These are phyloP conservation scores for Catocala sponsa DNA, from an alignment of 2,888 invertebrate genomes.

Conservation along the genomic window DNA sequence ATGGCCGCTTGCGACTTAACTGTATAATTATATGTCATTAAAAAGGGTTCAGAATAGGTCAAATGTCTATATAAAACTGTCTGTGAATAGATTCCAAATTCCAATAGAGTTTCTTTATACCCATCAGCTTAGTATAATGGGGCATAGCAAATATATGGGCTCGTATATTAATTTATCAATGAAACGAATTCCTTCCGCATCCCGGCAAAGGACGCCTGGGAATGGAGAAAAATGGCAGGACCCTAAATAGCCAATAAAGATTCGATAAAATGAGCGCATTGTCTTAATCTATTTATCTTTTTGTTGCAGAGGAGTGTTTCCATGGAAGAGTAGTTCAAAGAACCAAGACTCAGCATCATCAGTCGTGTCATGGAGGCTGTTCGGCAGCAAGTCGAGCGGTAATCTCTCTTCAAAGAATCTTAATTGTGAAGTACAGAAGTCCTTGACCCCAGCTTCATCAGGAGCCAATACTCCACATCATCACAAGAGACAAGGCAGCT, in stretches of 20 bases:
- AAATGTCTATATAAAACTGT: too few species aligned
- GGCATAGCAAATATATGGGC: too few species aligned
- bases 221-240: too few species aligned
- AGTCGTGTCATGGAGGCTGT: conserved; percentile 73
- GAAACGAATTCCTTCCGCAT: too few species aligned
- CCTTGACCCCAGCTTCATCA: conserved; percentile 74
- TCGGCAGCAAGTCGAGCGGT: conserved; percentile 79
- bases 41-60: too few species aligned
- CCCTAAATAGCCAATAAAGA: too few species aligned
- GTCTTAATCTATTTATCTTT: conserved; percentile 17
- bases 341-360: conserved; percentile 64
- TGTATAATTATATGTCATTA: background rate
- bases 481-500: conserved; percentile 81
- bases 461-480: conserved; percentile 79
- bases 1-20: conserved; percentile 7
- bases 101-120: too few species aligned
- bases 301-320: conserved; percentile 87
- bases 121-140: too few species aligned
- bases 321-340: conserved; percentile 83
- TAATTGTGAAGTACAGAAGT: conserved; percentile 69
- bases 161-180: too few species aligned
- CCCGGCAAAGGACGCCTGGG: too few species aligned
- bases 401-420: conserved; percentile 70
- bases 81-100: too few species aligned
- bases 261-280: background rate